These are phyloP conservation scores for Melanerpes formicivorus DNA, from an alignment of 2,113 vertebrate genomes.

Conservation along the genomic window DNA sequence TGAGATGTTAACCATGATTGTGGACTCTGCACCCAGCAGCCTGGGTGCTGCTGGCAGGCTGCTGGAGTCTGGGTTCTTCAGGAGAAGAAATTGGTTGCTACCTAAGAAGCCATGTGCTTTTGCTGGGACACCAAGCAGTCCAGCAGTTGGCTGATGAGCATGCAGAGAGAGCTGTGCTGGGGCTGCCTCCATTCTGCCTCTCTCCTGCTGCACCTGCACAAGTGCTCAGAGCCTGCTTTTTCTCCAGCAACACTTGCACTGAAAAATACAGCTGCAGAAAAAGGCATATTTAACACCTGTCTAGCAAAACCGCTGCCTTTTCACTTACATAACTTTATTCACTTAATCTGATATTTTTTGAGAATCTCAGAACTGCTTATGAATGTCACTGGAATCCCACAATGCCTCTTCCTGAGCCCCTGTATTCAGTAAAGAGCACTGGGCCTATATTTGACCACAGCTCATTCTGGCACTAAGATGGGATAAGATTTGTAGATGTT, in stretches of 20 bases:
- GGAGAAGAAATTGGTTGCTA: not conserved
- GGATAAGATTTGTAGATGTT: not conserved
- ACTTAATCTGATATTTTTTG: not conserved
- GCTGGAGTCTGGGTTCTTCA: not conserved
- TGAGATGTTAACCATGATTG: not conserved
- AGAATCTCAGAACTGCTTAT: not conserved
- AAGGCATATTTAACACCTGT: not conserved
- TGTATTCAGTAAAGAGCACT: not conserved
- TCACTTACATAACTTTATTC: not conserved
- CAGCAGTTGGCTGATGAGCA: fast-evolving
- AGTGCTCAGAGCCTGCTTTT: not conserved
- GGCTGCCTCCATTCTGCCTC: not conserved
- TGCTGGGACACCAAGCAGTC: not conserved
- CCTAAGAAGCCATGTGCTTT: not conserved
- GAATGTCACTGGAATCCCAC: not conserved
- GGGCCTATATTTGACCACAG: not conserved
- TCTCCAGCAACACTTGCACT: not conserved
- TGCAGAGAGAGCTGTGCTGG: fast-evolving
- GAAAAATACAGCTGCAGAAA: not conserved
- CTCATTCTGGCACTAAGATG: not conserved
- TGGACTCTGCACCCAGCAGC: not conserved
- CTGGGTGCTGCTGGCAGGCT: not conserved
- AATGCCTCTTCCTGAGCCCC: not conserved
- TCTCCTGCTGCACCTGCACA: not conserved
- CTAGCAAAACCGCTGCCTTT: not conserved